Percentiles rank a stretch among this genome's conserved stretches.
Conservation (phyloP, 2,888 invertebrate species). For the Diplazon laetatorius region DNA sequence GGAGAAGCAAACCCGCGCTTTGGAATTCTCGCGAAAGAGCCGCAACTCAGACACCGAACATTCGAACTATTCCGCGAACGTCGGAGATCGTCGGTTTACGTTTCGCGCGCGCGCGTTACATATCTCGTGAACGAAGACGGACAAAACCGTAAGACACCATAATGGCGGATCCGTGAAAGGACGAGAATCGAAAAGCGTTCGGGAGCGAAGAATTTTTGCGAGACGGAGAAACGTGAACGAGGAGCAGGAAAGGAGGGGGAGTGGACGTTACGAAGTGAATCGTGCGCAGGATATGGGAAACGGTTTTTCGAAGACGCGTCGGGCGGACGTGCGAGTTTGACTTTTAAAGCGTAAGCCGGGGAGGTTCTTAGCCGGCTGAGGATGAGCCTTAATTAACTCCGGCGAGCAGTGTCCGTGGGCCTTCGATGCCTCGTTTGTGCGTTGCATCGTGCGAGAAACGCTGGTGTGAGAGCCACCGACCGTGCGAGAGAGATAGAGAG, state of each 20-base stretch:
- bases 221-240: neutral
- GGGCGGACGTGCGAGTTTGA: slow-evolving; percentile 42
- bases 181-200: slow-evolving; percentile 28
- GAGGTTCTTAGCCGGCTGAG: slow-evolving; percentile 66
- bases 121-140: slow-evolving; percentile 52
- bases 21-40: slow-evolving; percentile 54
- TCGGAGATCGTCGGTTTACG: slow-evolving; percentile 67
- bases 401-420: slow-evolving; percentile 50
- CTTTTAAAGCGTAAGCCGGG: slow-evolving; percentile 72
- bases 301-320: slow-evolving; percentile 35
- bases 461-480: too few species aligned
- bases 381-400: slow-evolving; percentile 71
- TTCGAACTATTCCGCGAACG: slow-evolving; percentile 65
- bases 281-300: slow-evolving; percentile 7
- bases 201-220: slow-evolving; percentile 33
- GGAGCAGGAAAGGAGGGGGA: slow-evolving; percentile 15
- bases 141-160: slow-evolving; percentile 18
- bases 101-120: slow-evolving; percentile 59
- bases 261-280: slow-evolving; percentile 31
- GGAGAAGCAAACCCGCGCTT: slow-evolving; percentile 8
- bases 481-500: slow-evolving; percentile 60
- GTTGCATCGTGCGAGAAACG: too few species aligned
- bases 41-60: slow-evolving; percentile 42
- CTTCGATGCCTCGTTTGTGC: slow-evolving; percentile 64
- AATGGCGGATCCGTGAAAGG: slow-evolving; percentile 29